phyloP scores from a whole-genome alignment of 2,797 vertebrate genomes.

The Onychomys arenicola region DNA sequence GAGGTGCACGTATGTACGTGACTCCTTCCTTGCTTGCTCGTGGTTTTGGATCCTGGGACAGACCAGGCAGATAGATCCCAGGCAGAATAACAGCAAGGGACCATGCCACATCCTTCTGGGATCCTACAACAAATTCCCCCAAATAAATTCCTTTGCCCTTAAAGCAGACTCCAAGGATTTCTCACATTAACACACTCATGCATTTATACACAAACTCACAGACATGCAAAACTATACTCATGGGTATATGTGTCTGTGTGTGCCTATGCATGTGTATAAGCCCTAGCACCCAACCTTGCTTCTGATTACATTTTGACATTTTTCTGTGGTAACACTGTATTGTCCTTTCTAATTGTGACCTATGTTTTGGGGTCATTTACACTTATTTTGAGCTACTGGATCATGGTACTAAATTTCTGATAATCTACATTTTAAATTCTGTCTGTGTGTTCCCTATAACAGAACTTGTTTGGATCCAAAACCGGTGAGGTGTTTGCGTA shows the following conservation, averaged over 20 bases:
- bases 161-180: too few species aligned
- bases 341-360: neutral
- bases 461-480: conserved; percentile 8
- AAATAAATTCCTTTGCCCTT: too few species aligned
- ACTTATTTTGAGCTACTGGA: conserved; percentile 50
- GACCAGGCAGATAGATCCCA: too few species aligned
- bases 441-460: neutral
- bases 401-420: neutral
- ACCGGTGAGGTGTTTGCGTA: conserved; percentile 23
- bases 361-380: neutral
- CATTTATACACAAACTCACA: neutral
- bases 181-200: neutral
- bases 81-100: too few species aligned
- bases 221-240: neutral
- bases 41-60: too few species aligned
- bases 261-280: neutral
- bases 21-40: too few species aligned
- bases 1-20: too few species aligned
- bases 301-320: conserved; percentile 54
- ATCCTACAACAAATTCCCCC: too few species aligned
- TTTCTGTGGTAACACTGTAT: neutral
- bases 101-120: too few species aligned
- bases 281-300: neutral
- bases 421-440: conserved; percentile 44
- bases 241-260: neutral